Evolutionary conservation across 1,140 invertebrate genomes (phyloP), one percentile per base, ranked within the genome.

Genomic region (Sinonovacula constricta): DNA sequence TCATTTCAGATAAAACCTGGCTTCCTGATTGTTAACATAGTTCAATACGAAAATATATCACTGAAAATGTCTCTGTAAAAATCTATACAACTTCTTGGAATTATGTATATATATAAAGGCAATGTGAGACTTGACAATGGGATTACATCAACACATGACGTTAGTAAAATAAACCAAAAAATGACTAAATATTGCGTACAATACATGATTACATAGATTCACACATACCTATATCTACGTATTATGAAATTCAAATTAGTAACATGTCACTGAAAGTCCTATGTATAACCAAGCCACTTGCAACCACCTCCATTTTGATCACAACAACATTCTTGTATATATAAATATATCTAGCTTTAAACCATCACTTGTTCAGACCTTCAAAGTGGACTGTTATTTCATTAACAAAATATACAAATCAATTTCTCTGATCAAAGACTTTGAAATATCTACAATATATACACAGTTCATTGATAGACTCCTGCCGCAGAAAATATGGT

Each of bases 111-210:
- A 53, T 68, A 45, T 53, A 30, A 68, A 68, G 24, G 49, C 18
- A 15, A 68, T 53, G 3, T 66, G 12, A 28, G 31, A 28, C 22
- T 30, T 69, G n/a, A 31, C 24, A 68, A 68, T 66, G 57, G 59
- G 57, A 72, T 15, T 74, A 22, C 12, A 45, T 65, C 36, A 26
- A 30, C 14, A 76, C 72, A 67, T n/a, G n/a, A n/a, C n/a, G n/a
- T n/a, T n/a, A n/a, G n/a, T n/a, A n/a, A 66, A 36, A 67, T 22
- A 76, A 36, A 76, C 36, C 66, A 39, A 70, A 57, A 54, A 26
- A 54, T 51, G 62, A 67, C 62, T 67, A 57, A 76, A 76, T 76
- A 76, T 76, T 76, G 72, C 72, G 72, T 76, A 76, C 72, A 76
- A 76, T 76, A 76, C 45, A 54, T 56, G 72, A 76, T 56, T 76